Evolutionary conservation across 1,140 invertebrate species (phyloP).

Genomic region (Himalopsyche phryganea): DNA sequence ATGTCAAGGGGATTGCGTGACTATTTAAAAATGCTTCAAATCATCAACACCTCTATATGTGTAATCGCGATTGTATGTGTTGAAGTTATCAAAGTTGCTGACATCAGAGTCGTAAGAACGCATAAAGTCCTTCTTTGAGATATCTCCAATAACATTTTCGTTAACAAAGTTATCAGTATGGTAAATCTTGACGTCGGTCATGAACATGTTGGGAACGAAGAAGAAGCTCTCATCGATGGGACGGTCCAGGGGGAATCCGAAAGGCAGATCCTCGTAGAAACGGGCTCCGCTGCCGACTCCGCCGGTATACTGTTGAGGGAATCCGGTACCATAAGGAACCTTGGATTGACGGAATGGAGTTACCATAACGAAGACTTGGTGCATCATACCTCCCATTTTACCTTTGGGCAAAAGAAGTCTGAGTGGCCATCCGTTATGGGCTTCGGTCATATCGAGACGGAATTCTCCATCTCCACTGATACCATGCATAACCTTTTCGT

Average conservation of each 20-base stretch:
- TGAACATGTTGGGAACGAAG: slow-evolving; percentile 62
- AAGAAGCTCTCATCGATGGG: slow-evolving; percentile 56
- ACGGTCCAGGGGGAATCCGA: slow-evolving; percentile 69
- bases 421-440: slow-evolving; percentile 58
- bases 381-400: slow-evolving; percentile 56
- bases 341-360: slow-evolving; percentile 43
- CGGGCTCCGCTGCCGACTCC: slow-evolving; percentile 40
- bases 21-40: no score
- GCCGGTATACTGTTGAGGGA: background rate
- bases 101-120: background rate
- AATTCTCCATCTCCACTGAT: slow-evolving; percentile 43
- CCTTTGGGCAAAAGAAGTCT: slow-evolving; percentile 68
- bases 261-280: slow-evolving; percentile 53
- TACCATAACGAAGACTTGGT: slow-evolving; percentile 64
- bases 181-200: slow-evolving; percentile 61
- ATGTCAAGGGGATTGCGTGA: no score
- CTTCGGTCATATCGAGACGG: slow-evolving; percentile 36
- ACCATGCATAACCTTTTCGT: slow-evolving; percentile 46
- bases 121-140: background rate
- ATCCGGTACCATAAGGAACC: slow-evolving; percentile 14
- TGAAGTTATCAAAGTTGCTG: background rate
- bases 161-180: slow-evolving; percentile 36
- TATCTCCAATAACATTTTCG: background rate
- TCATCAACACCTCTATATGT: no score
- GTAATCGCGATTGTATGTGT: no score